Evolutionary conservation across 2,797 vertebrate genomes (phyloP), one percentile per base, ranked within the genome.

Genomic region (Tachyglossus aculeatus): DNA sequence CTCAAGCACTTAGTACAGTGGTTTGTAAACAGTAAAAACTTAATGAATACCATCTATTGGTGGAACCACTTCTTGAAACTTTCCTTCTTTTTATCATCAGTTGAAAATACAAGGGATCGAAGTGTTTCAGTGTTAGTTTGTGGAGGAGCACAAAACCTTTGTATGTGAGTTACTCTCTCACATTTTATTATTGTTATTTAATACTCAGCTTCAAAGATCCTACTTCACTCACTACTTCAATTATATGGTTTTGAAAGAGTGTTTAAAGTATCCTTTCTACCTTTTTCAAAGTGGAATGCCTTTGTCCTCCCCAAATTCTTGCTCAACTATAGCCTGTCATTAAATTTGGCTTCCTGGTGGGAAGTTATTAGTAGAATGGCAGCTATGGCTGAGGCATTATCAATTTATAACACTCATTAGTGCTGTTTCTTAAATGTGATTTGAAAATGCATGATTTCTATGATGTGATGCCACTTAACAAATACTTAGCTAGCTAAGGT

Each of bases 401-500:
- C n/a, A n/a, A n/a, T n/a, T n/a, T n/a, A n/a, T n/a, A n/a, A 81
- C 43, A 37, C 37, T 54, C 73, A 73, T 75, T 60, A 81, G 53
- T 21, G 53, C 27, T 40, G 39, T 67, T 66, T 68, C 65, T 66
- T 18, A 71, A 81, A 47, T 50, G 18, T 36, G 40, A 32, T 74
- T 32, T 63, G 61, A 67, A 62, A 29, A 43, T n/a, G 65, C 47
- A 22, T 62, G 54, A 75, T 70, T 79, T 78, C 21, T 52, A 63
- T 60, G 51, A 71, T 59, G 29, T 72, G 27, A 59, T 77, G 62
- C 60, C 48, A 60, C 51, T 66, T 77, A 38, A 61, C 82, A 74
- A 75, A 56, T 51, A 66, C 54, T 73, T 58, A 31, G 38, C 27
- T 52, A 50, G 27, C 19, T 63, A 41, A 61, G 19, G 19, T 38